These are phyloP conservation scores for Aphis gossypii DNA, from an alignment of 1,140 invertebrate genomes.

Conservation along the genomic window DNA sequence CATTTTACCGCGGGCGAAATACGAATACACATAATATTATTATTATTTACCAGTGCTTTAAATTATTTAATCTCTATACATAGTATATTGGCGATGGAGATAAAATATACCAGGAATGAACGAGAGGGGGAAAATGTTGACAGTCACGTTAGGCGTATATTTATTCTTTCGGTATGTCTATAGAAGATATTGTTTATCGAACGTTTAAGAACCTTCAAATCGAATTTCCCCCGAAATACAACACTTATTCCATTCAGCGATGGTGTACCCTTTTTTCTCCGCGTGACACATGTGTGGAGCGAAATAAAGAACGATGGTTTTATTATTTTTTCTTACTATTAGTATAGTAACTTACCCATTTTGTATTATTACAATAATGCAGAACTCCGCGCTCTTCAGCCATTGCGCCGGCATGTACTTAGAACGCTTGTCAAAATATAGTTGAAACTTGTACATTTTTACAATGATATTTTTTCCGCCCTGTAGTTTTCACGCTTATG, in stretches of 20 bases:
- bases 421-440: neutral
- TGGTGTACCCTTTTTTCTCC: neutral
- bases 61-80: neutral
- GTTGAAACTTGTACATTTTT: neutral
- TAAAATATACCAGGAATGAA: neutral
- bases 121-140: neutral
- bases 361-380: constrained; percentile 1
- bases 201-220: neutral
- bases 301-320: neutral
- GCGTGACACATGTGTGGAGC: neutral
- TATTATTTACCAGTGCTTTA: neutral
- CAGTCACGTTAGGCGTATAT: neutral
- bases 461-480: neutral
- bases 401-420: neutral
- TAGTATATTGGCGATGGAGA: neutral
- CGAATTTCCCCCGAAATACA: constrained; percentile 12
- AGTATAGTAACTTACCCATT: neutral
- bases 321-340: neutral
- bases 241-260: neutral
- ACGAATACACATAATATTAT: neutral
- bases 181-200: constrained; percentile 22
- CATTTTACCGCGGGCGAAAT: neutral
- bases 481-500: neutral
- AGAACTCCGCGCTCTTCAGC: neutral
- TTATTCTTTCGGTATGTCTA: neutral